Evolutionary conservation across 2,113 vertebrate genomes (phyloP).

Genomic region (Thinocorus orbignyianus): DNA sequence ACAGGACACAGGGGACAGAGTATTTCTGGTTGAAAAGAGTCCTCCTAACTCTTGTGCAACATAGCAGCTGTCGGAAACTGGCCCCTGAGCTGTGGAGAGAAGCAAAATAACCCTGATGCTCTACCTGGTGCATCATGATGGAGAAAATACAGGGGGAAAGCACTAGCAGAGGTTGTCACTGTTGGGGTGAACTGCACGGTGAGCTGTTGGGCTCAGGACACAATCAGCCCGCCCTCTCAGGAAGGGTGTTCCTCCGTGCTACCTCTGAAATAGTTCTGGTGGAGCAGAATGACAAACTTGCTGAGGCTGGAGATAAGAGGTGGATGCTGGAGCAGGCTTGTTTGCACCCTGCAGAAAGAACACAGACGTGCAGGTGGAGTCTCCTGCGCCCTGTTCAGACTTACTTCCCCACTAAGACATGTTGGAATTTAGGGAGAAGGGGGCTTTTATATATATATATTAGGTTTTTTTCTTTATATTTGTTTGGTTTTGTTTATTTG

Average conservation of each 20-base stretch:
- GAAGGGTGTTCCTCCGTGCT: neutral
- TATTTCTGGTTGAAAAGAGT: neutral
- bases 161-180: neutral
- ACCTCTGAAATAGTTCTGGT: neutral
- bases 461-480: neutral
- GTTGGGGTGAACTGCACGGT: neutral
- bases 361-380: neutral
- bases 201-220: neutral
- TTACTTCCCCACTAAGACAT: neutral
- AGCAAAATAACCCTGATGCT: neutral
- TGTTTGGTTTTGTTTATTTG: too few relatives aligned
- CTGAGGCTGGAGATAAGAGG: neutral
- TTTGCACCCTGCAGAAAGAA: neutral
- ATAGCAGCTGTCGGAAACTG: neutral
- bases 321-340: neutral
- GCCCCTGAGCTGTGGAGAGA: neutral
- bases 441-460: too few relatives aligned
- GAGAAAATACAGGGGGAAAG: neutral
- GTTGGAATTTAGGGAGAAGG: neutral
- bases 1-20: neutral
- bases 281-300: neutral
- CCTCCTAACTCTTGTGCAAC: neutral
- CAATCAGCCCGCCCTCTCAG: neutral
- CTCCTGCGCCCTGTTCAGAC: neutral
- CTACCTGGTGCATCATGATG: neutral